Conservation (phyloP, 2,888 invertebrate species). For the Leucophenga montana region DNA sequence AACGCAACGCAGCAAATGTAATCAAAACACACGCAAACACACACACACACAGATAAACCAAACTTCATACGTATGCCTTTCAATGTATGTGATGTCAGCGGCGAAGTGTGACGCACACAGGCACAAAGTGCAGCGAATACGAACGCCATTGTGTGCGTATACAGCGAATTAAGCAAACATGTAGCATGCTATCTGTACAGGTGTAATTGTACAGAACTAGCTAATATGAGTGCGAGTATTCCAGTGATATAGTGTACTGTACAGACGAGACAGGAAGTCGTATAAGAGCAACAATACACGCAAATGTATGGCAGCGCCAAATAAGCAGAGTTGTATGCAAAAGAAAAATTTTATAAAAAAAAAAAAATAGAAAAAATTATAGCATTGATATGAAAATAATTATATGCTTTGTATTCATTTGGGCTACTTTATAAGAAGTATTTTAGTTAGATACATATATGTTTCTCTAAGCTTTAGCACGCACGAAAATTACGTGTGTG, state of each 20-base stretch:
- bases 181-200: neutral
- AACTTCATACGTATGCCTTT: slow-evolving; percentile 51
- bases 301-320: neutral
- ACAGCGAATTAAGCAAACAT: slow-evolving; percentile 15
- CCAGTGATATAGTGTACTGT: too few relatives aligned
- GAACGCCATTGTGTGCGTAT: slow-evolving; percentile 44
- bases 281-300: too few relatives aligned
- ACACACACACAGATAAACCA: neutral
- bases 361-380: neutral
- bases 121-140: slow-evolving; percentile 54
- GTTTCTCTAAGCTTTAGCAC: slow-evolving; percentile 54
- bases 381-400: neutral
- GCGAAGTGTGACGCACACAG: slow-evolving; percentile 49
- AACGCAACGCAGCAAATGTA: slow-evolving; percentile 27
- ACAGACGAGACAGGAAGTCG: too few relatives aligned
- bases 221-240: slow-evolving; percentile 44
- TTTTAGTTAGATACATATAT: slow-evolving; percentile 3
- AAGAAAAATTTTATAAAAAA: neutral
- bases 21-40: slow-evolving; percentile 23
- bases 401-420: neutral
- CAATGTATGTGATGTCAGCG: slow-evolving; percentile 43
- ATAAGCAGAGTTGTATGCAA: slow-evolving; percentile 8
- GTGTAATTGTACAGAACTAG: slow-evolving; percentile 39
- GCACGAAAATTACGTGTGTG: slow-evolving; percentile 44
- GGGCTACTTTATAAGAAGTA: neutral